Evolutionary conservation across 2,888 invertebrate species (phyloP).

Genomic region (Arctia plantaginis): DNA sequence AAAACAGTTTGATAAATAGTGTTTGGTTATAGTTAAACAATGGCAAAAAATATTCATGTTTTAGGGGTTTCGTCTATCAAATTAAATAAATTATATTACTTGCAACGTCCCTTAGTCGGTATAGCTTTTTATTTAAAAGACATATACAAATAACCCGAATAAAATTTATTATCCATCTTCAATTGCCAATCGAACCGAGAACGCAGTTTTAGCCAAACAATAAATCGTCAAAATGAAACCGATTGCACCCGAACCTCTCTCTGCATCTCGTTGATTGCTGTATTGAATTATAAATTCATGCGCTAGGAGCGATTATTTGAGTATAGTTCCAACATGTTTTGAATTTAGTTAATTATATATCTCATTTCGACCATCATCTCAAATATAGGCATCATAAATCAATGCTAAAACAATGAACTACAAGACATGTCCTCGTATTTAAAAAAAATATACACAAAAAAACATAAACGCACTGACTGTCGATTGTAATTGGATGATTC

Average conservation of each 20-base stretch:
- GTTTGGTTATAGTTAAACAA: background rate
- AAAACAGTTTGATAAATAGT: too few relatives aligned
- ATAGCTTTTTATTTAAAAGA: background rate
- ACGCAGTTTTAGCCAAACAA: background rate
- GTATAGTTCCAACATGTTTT: background rate
- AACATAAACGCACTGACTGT: too few relatives aligned
- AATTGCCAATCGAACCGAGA: background rate
- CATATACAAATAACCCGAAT: background rate
- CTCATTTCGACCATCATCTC: too few relatives aligned
- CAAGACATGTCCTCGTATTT: too few relatives aligned
- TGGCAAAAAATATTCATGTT: background rate
- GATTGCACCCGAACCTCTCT: background rate
- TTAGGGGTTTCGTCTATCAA: background rate
- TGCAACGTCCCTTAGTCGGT: background rate
- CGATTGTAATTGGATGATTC: too few relatives aligned
- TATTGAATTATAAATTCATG: slow-evolving; percentile 5
- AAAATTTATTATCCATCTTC: background rate
- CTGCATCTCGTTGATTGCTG: slow-evolving; percentile 3
- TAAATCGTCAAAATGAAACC: slow-evolving; percentile 1
- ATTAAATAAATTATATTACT: background rate
- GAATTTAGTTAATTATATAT: background rate
- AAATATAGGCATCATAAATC: too few relatives aligned
- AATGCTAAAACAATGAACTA: too few relatives aligned
- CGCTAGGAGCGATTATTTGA: background rate
- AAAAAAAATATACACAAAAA: too few relatives aligned